Conservation (phyloP, 2,888 invertebrate genomes). For the Xiphydria camelus region DNA sequence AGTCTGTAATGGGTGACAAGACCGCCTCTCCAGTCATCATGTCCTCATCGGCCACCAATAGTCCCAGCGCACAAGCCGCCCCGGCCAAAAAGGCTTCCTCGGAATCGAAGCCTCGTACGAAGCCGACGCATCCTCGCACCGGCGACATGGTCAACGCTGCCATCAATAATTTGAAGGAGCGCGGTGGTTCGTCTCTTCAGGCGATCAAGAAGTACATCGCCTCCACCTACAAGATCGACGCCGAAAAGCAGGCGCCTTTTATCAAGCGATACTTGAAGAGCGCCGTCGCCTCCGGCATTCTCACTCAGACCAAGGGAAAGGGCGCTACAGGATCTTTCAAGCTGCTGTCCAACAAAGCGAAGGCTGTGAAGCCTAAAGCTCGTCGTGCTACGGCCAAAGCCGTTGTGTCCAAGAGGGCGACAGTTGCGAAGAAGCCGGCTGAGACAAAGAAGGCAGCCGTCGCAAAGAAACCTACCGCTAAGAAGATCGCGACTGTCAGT, state of each 20-base stretch:
- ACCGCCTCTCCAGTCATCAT: conserved; percentile 5
- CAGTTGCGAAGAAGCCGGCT: not conserved
- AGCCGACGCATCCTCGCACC: conserved; percentile 58
- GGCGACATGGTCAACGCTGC: conserved; percentile 64
- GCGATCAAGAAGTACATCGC: conserved; percentile 67
- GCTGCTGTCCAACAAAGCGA: conserved; percentile 41
- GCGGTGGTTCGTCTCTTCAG: conserved; percentile 62
- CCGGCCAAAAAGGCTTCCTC: conserved; percentile 24
- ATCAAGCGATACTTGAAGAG: conserved; percentile 64
- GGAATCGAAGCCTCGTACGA: conserved; percentile 45
- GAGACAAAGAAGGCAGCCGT: not conserved
- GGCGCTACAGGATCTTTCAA: conserved; percentile 60
- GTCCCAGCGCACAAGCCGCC: conserved; percentile 2
- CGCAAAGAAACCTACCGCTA: not conserved
- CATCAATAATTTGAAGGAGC: conserved; percentile 59
- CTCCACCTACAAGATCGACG: conserved; percentile 63
- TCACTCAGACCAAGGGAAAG: conserved; percentile 61
- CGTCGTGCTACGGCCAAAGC: not conserved
- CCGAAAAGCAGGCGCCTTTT: conserved; percentile 61
- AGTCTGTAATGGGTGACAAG: not conserved
- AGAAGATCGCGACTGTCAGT: too few species aligned
- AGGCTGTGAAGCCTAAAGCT: conserved; percentile 16
- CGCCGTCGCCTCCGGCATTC: conserved; percentile 59
- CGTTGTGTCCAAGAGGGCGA: not conserved
- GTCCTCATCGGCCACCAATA: conserved; percentile 5